Conservation (phyloP, 1,140 invertebrate species). For the Drosophila mojavensis region DNA sequence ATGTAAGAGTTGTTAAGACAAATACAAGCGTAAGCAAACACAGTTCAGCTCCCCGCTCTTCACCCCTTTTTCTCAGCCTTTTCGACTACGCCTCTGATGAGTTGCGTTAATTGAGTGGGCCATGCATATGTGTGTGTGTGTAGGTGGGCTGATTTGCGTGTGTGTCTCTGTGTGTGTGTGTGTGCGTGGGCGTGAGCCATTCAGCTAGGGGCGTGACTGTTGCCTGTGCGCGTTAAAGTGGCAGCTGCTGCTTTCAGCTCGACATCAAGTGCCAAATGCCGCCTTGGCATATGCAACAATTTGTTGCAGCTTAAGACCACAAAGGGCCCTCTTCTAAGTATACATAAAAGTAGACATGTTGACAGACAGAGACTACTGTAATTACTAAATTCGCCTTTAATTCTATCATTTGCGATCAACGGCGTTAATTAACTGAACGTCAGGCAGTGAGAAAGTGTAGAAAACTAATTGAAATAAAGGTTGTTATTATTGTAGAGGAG, state of each 20-base stretch:
- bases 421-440: constrained; percentile 50
- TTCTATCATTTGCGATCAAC: constrained; percentile 45
- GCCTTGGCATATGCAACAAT: constrained; percentile 70
- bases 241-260: constrained; percentile 49
- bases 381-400: constrained; percentile 69
- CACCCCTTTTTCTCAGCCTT: too few species aligned
- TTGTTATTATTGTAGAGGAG: constrained; percentile 4
- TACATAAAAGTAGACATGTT: constrained; percentile 11
- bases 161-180: neutral
- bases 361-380: neutral
- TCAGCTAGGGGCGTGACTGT: constrained; percentile 40
- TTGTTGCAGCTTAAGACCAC: constrained; percentile 41
- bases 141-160: neutral
- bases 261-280: constrained; percentile 57
- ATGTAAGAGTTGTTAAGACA: constrained; percentile 75
- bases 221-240: constrained; percentile 64
- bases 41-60: neutral
- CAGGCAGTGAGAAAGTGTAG: neutral
- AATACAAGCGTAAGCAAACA: constrained; percentile 55
- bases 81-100: constrained; percentile 45
- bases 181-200: constrained; percentile 11
- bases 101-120: constrained; percentile 79
- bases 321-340: neutral
- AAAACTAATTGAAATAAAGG: neutral
- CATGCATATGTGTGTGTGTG: constrained; percentile 6